These are phyloP conservation scores for Malurus cyaneus DNA, from an alignment of 2,113 vertebrate genomes.

Conservation along the genomic window DNA sequence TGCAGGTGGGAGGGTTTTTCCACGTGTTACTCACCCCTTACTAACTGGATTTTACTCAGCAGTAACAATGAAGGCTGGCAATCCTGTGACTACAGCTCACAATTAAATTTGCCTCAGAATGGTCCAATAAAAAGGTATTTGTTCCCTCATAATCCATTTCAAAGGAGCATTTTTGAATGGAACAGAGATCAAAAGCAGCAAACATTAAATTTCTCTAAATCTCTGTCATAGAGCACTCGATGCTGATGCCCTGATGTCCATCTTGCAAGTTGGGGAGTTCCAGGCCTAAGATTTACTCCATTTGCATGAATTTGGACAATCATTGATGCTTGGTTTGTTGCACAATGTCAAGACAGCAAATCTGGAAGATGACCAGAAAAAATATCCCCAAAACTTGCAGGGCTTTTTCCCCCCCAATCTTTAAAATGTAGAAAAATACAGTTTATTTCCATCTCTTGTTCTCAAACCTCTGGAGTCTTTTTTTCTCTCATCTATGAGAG, in stretches of 20 bases:
- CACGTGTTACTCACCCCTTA: background rate
- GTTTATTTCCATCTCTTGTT: background rate
- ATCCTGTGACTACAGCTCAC: fast-evolving
- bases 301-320: background rate
- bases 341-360: background rate
- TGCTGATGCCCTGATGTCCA: background rate
- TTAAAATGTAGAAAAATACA: background rate
- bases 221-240: background rate
- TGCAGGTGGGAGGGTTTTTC: background rate
- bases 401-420: background rate
- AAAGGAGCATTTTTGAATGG: background rate
- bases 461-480: background rate
- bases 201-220: background rate
- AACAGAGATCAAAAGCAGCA: background rate
- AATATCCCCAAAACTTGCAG: background rate
- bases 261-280: background rate
- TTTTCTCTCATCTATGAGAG: background rate
- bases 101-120: background rate
- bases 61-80: background rate
- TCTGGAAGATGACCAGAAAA: background rate
- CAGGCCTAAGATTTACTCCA: background rate
- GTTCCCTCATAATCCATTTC: background rate
- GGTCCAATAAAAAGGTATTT: background rate
- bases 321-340: background rate
- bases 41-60: background rate